Percentiles rank a stretch among this genome's conserved stretches.
Evolutionary conservation across 2,797 vertebrate species (phyloP).

Genomic region (Atherinosoma microstoma): DNA sequence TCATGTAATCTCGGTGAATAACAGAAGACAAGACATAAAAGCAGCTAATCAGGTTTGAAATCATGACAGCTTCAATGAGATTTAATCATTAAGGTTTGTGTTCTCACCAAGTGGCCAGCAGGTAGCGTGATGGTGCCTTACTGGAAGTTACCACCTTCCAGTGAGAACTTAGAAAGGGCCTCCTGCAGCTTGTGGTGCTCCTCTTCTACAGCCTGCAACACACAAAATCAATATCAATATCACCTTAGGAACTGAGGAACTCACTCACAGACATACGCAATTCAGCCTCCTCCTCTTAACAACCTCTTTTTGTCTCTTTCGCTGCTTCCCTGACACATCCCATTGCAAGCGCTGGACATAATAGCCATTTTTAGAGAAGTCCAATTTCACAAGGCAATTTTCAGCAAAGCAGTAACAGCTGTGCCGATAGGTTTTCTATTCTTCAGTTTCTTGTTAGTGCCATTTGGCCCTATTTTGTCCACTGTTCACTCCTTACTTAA

Average conservation of each 20-base stretch:
- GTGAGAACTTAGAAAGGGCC: slow-evolving; percentile 79
- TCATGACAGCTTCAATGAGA: too few relatives aligned
- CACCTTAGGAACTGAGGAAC: slow-evolving; percentile 52
- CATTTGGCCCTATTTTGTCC: slow-evolving; percentile 73
- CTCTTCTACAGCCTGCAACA: slow-evolving; percentile 80
- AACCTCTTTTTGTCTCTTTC: slow-evolving; percentile 71
- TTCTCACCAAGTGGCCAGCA: slow-evolving; percentile 72
- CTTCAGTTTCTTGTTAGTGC: slow-evolving; percentile 69
- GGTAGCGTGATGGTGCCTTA: slow-evolving; percentile 67
- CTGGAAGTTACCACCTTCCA: slow-evolving; percentile 77
- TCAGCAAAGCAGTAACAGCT: slow-evolving; percentile 72
- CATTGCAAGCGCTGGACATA: slow-evolving; percentile 72
- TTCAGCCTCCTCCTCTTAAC: slow-evolving; percentile 62
- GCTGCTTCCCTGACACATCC: slow-evolving; percentile 72
- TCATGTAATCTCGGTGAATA: background rate
- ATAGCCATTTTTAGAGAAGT: slow-evolving; percentile 78
- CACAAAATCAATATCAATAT: slow-evolving; percentile 71
- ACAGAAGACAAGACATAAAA: background rate
- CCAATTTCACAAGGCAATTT: slow-evolving; percentile 78
- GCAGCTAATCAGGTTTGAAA: background rate
- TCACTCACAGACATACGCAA: slow-evolving; percentile 37
- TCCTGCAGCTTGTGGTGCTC: slow-evolving; percentile 81
- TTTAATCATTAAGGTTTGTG: background rate
- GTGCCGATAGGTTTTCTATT: slow-evolving; percentile 76
- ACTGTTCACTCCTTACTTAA: slow-evolving; percentile 66